Base-by-base conservation (phyloP, 2,797 vertebrate genomes). In the Phrynocephalus forsythii region DNA sequence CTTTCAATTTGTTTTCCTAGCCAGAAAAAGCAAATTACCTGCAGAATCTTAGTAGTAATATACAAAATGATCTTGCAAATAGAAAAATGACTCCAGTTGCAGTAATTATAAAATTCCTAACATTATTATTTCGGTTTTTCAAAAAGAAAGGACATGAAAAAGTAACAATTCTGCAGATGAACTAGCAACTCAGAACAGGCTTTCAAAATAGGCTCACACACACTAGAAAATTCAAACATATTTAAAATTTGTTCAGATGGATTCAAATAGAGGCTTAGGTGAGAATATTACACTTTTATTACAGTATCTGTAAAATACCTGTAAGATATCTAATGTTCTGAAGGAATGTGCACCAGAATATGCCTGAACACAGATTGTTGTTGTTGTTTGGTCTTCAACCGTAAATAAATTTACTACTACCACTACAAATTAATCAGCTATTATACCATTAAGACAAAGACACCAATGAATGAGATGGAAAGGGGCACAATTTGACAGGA, bases 1-100 rank as follows among this genome's bases (percentile, higher is more conserved):
- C 79, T 90, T 83, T 86, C 85, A 90, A 92, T 85, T 79, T 44
- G 87, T 60, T 90, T 44, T 82, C 67, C 50, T 75, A 28, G 0
- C 16, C 82, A 75, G 86, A 86, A 92, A 66, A 77, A 44, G 84
- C 77, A 91, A 85, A 82, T 87, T 18, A 82, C 50, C 56, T 52
- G 86, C 77, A 73, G 91, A 68, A 3, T 48, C 52, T 91, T 79
- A 73, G 16, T 6, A 3, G 28, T 91, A 67, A 86, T 30, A 86
- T 79, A 18, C n/a, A 66, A 28, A 44, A 66, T 8, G 85, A 56
- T 84, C 4, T 68, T 77, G 26, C 1, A 81, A 83, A 82, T 48
- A 11, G 38, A 91, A 85, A 69, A 84, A 1, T 10, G 71, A 91
- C 52, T 56, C 52, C 52, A 56, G 10, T 56, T 56, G 38, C 38